Conservation (phyloP, 2,888 invertebrate genomes). For the Entomobrya multifasciata region DNA sequence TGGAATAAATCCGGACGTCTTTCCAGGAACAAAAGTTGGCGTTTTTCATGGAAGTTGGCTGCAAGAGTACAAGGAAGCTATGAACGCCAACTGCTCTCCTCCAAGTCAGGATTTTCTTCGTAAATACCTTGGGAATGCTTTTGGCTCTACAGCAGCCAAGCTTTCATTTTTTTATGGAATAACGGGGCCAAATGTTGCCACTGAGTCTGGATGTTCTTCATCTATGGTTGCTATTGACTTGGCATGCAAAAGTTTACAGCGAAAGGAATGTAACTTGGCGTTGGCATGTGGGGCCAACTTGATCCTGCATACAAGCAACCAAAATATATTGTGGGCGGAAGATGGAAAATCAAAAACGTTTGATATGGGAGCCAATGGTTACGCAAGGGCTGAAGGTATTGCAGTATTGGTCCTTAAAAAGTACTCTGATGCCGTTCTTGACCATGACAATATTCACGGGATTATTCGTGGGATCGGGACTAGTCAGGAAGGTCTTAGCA, state of each 20-base stretch:
- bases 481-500: background rate
- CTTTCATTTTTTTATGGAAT: slow-evolving; percentile 63
- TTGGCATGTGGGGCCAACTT: slow-evolving; percentile 70
- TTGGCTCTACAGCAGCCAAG: slow-evolving; percentile 59
- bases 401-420: background rate
- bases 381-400: slow-evolving; percentile 27
- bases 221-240: slow-evolving; percentile 66
- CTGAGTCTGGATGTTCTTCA: slow-evolving; percentile 67
- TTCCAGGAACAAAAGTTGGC: background rate
- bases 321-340: slow-evolving; percentile 37
- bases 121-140: slow-evolving; percentile 62
- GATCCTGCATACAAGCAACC: slow-evolving; percentile 39
- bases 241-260: slow-evolving; percentile 63
- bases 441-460: background rate
- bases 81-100: too few relatives aligned
- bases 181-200: slow-evolving; percentile 61
- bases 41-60: slow-evolving; percentile 43
- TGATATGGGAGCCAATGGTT: slow-evolving; percentile 65
- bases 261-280: slow-evolving; percentile 50
- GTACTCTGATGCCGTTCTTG: background rate
- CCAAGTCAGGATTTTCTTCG: slow-evolving; percentile 25
- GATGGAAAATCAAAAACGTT: slow-evolving; percentile 69
- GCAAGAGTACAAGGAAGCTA: slow-evolving; percentile 32
- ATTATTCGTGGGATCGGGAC: background rate
- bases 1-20: slow-evolving; percentile 16